phyloP scores from a whole-genome alignment of 1,140 invertebrate species.

The Pseudomyrmex dendroicus region DNA sequence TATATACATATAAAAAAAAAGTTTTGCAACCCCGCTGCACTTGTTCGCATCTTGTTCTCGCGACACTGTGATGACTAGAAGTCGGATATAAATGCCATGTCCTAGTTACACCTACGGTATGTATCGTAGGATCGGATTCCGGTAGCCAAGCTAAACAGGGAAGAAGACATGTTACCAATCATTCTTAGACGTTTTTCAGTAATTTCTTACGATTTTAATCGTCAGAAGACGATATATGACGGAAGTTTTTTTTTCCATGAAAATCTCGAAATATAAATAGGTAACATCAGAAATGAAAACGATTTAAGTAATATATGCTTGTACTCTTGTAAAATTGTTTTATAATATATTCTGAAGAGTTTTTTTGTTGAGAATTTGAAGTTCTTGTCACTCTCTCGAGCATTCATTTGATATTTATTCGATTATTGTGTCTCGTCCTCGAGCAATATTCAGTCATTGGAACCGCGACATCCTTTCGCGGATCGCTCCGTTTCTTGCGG shows the following conservation, averaged over 20 bases:
- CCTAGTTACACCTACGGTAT: constrained; percentile 74
- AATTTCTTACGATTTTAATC: not conserved
- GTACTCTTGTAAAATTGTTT: no score
- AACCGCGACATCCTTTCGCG: constrained; percentile 60
- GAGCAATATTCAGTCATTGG: constrained; percentile 58
- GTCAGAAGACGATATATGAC: not conserved
- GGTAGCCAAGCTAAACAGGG: not conserved
- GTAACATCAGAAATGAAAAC: not conserved
- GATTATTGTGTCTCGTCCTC: constrained; percentile 32
- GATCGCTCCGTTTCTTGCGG: constrained; percentile 54
- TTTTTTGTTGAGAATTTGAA: no score
- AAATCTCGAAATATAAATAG: not conserved
- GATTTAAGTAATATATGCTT: no score
- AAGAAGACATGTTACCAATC: not conserved
- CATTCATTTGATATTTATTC: constrained; percentile 26
- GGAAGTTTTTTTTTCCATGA: not conserved
- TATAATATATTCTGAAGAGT: no score
- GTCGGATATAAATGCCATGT: constrained; percentile 71
- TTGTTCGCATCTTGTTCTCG: constrained; percentile 66
- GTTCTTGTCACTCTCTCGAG: constrained; percentile 4
- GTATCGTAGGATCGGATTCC: constrained; percentile 9
- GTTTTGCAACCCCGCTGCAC: constrained; percentile 45
- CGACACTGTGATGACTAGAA: constrained; percentile 51
- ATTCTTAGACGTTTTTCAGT: not conserved
- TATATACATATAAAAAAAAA: not conserved